Conservation (phyloP, 1,140 invertebrate genomes). For the Ctenoplectra terminalis region DNA sequence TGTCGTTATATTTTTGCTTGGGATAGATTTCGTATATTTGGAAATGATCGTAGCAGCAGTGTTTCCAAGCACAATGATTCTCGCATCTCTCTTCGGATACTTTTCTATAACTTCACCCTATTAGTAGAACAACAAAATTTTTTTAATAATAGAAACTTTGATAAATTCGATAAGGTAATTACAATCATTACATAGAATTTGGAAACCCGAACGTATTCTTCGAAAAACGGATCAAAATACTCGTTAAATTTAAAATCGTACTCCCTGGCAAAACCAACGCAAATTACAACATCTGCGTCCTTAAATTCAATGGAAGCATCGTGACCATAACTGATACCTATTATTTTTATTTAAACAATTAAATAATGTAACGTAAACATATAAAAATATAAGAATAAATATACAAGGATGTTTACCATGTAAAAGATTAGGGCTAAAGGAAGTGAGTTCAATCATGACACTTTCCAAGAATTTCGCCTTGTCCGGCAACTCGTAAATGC, state of each 20-base stretch:
- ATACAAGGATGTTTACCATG: slow-evolving; percentile 9
- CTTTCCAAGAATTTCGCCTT: slow-evolving; percentile 44
- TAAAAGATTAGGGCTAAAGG: slow-evolving; percentile 39
- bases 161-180: background rate
- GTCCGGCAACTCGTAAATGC: slow-evolving; percentile 24
- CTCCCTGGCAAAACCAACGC: slow-evolving; percentile 50
- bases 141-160: background rate
- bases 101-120: slow-evolving; percentile 56
- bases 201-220: slow-evolving; percentile 16
- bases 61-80: slow-evolving; percentile 49
- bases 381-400: background rate
- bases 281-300: slow-evolving; percentile 54
- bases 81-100: slow-evolving; percentile 57
- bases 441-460: slow-evolving; percentile 52
- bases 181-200: slow-evolving; percentile 46
- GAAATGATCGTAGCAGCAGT: slow-evolving; percentile 52
- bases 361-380: too few relatives aligned
- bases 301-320: slow-evolving; percentile 40
- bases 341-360: too few relatives aligned
- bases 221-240: slow-evolving; percentile 44
- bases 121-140: background rate
- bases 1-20: slow-evolving; percentile 47
- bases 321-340: slow-evolving; percentile 40
- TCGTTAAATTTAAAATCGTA: slow-evolving; percentile 43
- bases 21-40: slow-evolving; percentile 50